phyloP scores from a whole-genome alignment of 2,113 vertebrate genomes.

The Caranx melampygus region DNA sequence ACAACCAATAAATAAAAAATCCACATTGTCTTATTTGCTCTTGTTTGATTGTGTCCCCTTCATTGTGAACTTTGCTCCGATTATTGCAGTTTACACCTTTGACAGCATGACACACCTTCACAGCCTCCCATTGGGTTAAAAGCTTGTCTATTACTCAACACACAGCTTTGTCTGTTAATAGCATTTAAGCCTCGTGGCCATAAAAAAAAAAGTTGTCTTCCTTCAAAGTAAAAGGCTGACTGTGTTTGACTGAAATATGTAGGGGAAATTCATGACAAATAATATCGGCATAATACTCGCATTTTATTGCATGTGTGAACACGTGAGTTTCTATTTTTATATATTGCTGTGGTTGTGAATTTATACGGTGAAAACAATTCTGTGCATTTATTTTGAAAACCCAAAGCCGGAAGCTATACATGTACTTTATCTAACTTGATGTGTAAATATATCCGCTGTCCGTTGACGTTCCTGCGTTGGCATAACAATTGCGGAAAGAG shows the following conservation, averaged over 20 bases:
- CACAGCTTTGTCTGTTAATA: neutral
- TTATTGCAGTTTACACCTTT: neutral
- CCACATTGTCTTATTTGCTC: neutral
- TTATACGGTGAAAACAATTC: neutral
- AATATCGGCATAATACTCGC: neutral
- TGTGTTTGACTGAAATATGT: neutral
- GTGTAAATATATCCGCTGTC: neutral
- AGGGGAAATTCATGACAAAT: neutral
- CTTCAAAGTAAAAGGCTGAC: conserved; percentile 47
- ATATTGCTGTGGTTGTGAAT: neutral
- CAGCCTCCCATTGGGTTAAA: conserved; percentile 46
- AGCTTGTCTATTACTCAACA: neutral
- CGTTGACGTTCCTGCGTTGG: conserved; percentile 2
- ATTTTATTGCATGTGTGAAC: rapidly evolving
- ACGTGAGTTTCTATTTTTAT: neutral
- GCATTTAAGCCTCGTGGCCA: neutral
- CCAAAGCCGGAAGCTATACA: rapidly evolving
- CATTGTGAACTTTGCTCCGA: conserved; percentile 22
- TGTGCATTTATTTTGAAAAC: conserved; percentile 54
- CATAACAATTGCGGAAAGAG: conserved; percentile 10
- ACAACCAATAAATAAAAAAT: neutral
- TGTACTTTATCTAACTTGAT: neutral
- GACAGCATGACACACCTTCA: neutral
- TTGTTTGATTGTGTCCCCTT: conserved; percentile 4
- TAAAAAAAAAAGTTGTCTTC: neutral